Evolutionary conservation across 2,113 vertebrate genomes (phyloP), one percentile per base, ranked within the genome.

Genomic region (Gadus macrocephalus): DNA sequence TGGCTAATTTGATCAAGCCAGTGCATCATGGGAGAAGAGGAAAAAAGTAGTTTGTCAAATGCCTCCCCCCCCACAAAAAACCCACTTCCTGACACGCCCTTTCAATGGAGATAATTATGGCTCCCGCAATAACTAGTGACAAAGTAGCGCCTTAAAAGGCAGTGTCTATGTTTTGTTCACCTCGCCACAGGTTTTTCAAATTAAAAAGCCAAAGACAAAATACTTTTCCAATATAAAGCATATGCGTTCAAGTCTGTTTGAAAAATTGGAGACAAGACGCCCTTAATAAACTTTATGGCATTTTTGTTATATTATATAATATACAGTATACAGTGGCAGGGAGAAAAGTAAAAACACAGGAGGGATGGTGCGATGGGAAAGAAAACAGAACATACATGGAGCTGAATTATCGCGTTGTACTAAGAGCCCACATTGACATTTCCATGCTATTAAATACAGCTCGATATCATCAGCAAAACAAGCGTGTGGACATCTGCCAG

Each of bases 71-170:
- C 55, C 42, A 49, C 8, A 49, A 49, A 58, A 80, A 88, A 85
- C 76, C 89, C 87, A 89, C 87, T 90, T 90, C 87, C 87, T 89
- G 87, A 83, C 86, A 78, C 86, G 82, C 89, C 89, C 84, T 88
- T 74, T 86, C 84, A 85, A 84, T 85, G 80, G 86, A 85, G 79
- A 86, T 85, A 89, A 89, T 89, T 88, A 89, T 86, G 87, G 87
- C 72, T 85, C 78, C 72, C 82, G 83, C 62, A 15, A 85, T 75
- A 82, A 85, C 73, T 70, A 78, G 82, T 80, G 42, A 81, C 71
- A 75, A 81, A 83, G 79, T 25, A 78, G 77, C 82, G 87, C 88
- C 87, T 83, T 90, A 88, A 85, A 90, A 90, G 88, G 87, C 77
- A 81, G 79, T 75, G 83, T 83, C 69, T 73, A 68, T 69, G 74